phyloP scores from a whole-genome alignment of 2,113 vertebrate species.

The Drymodes brunneopygia region DNA sequence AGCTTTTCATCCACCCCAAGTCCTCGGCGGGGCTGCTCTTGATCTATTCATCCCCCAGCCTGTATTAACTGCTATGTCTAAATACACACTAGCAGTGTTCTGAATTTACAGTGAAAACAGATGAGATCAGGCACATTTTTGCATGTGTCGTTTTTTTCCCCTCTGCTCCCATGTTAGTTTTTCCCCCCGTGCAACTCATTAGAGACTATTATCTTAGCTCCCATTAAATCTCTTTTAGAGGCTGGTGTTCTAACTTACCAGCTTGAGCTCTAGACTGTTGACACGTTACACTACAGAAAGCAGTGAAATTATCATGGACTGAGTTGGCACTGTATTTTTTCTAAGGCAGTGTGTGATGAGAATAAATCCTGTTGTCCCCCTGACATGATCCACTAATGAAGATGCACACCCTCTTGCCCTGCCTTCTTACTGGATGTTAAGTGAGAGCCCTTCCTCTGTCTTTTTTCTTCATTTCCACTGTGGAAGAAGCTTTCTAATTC shows the following conservation, averaged over 20 bases:
- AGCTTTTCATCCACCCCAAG: background rate
- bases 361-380: constrained; percentile 31
- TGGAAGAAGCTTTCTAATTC: constrained; percentile 25
- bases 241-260: background rate
- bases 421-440: background rate
- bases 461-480: constrained; percentile 2
- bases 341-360: background rate
- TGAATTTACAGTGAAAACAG: background rate
- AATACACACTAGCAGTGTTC: background rate
- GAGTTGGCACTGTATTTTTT: background rate
- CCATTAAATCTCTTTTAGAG: background rate
- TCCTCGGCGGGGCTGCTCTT: background rate
- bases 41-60: background rate
- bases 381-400: constrained; percentile 25
- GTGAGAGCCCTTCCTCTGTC: background rate
- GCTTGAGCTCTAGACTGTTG: constrained; percentile 15
- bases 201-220: background rate
- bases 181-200: background rate
- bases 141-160: background rate
- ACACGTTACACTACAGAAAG: background rate
- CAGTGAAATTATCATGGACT: background rate
- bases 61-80: background rate
- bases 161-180: background rate
- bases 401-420: background rate
- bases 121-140: background rate